phyloP scores from a whole-genome alignment of 53 echinoderm and acorn worm species.

The Henricia sp. region DNA sequence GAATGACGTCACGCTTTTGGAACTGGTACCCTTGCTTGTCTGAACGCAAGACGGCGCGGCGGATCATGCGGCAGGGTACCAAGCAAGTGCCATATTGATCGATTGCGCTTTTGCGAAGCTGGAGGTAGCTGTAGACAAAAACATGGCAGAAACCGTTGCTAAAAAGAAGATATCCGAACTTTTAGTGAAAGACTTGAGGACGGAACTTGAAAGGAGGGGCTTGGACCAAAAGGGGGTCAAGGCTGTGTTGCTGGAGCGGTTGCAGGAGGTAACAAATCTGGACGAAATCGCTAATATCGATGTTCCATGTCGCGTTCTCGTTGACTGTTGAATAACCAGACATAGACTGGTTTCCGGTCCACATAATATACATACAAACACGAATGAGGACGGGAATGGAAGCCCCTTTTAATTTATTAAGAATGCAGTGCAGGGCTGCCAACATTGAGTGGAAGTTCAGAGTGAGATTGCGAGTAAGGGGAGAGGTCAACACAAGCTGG shows the following conservation, averaged over 20 bases:
- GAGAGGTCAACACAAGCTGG: too few species aligned
- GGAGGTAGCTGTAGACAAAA: not conserved
- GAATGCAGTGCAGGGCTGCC: too few species aligned
- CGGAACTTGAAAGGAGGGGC: constrained; percentile 88
- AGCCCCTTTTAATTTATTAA: too few species aligned
- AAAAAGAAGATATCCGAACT: constrained; percentile 82
- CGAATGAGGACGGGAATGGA: too few species aligned
- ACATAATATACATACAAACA: too few species aligned
- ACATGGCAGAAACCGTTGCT: constrained; percentile 20
- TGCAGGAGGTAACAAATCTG: constrained; percentile 71
- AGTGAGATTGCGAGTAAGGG: too few species aligned
- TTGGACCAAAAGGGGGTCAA: constrained; percentile 86
- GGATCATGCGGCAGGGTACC: not conserved
- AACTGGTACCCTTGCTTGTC: not conserved
- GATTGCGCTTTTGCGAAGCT: not conserved
- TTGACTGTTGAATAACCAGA: too few species aligned
- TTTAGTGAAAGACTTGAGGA: constrained; percentile 82
- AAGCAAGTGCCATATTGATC: not conserved
- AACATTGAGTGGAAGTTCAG: too few species aligned
- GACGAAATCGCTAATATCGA: too few species aligned
- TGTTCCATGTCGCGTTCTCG: too few species aligned
- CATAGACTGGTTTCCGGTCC: too few species aligned
- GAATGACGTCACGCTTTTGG: not conserved
- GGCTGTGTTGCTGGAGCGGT: constrained; percentile 84
- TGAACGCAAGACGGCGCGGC: not conserved